Conservation (phyloP, 2,113 vertebrate genomes). For the Rhinogobius similis region DNA sequence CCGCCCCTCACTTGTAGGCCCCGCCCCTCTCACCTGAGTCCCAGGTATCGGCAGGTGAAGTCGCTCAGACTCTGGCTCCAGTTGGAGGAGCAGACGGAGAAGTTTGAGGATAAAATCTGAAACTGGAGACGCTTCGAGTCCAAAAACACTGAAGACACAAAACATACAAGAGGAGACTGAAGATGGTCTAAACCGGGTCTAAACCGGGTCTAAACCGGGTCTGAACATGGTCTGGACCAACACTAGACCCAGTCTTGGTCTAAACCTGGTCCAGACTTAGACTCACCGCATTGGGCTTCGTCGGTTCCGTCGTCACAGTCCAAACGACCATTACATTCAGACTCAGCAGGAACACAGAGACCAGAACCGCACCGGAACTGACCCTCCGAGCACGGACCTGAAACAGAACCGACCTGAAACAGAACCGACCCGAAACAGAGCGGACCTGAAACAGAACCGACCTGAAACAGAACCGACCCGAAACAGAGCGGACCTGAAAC, state of each 20-base stretch:
- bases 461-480: not conserved
- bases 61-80: conserved; percentile 79
- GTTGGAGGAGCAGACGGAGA: conserved; percentile 67
- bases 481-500: too few species aligned
- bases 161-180: not conserved
- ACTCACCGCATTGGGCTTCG: conserved; percentile 85
- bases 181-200: not conserved
- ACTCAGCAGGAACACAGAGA: conserved; percentile 74
- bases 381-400: conserved; percentile 79
- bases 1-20: not conserved
- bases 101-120: conserved; percentile 28
- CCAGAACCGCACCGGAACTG: conserved; percentile 83
- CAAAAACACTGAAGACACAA: conserved; percentile 41
- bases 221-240: not conserved
- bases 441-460: not conserved
- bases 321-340: conserved; percentile 77
- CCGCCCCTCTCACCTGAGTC: conserved; percentile 79
- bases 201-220: not conserved
- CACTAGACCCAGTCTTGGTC: too few species aligned
- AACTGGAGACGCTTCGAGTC: conserved; percentile 55
- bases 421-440: too few species aligned
- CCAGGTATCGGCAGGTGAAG: conserved; percentile 82
- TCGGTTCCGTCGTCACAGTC: conserved; percentile 88
- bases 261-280: not conserved
- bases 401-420: not conserved